Conservation (phyloP, 2,113 vertebrate genomes). For the Mormoops blainvillei region DNA sequence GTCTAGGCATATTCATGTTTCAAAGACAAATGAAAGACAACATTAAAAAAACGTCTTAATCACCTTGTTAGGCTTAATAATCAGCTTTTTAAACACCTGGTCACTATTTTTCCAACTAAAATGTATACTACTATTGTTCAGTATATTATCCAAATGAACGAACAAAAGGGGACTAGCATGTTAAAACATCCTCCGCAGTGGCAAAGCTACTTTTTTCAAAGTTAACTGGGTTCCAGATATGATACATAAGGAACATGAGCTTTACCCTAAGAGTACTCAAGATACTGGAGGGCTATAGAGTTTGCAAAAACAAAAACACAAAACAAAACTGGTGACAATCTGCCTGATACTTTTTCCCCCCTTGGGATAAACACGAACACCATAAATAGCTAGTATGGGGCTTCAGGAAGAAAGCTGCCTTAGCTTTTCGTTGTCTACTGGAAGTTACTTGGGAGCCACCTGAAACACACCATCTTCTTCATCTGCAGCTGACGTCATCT, state of each 20-base stretch:
- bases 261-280: background rate
- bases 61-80: background rate
- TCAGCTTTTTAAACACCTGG: background rate
- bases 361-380: background rate
- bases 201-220: background rate
- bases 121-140: background rate
- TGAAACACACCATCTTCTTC: background rate
- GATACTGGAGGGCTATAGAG: background rate
- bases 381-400: background rate
- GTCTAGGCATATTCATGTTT: background rate
- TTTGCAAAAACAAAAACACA: background rate
- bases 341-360: background rate
- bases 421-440: background rate
- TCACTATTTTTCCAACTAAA: slow-evolving; percentile 13
- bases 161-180: background rate
- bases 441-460: background rate
- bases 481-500: background rate
- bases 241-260: background rate
- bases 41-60: background rate
- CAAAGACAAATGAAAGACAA: slow-evolving; percentile 58
- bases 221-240: background rate
- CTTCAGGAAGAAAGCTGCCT: background rate
- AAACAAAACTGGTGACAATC: background rate
- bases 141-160: background rate
- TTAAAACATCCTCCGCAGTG: background rate